Conservation (phyloP, 2,797 vertebrate species). For the Gymnocypris eckloni region DNA sequence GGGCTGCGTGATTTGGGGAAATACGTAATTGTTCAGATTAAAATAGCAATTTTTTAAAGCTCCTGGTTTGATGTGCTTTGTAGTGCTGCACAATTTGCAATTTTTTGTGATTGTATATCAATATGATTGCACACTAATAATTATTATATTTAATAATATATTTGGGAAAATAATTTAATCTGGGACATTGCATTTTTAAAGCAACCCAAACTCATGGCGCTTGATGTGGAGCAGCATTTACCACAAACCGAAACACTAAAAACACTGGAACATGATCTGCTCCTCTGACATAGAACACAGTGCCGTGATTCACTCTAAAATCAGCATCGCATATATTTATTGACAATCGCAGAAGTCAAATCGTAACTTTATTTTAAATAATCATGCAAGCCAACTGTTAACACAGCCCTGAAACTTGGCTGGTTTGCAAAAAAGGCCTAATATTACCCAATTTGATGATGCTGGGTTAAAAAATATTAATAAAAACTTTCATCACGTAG, state of each 20-base stretch:
- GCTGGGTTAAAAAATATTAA: neutral
- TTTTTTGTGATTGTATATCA: neutral
- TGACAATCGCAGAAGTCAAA: neutral
- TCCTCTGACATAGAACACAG: neutral
- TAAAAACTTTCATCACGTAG: neutral
- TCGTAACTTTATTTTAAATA: neutral
- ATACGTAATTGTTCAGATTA: neutral
- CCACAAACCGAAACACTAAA: neutral
- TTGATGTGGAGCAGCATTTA: neutral
- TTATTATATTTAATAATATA: neutral
- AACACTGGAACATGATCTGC: neutral
- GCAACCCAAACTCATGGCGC: neutral
- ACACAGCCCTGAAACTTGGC: neutral
- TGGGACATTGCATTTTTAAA: neutral
- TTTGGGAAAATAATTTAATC: neutral
- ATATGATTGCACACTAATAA: neutral
- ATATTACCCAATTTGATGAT: neutral
- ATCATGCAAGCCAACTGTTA: neutral
- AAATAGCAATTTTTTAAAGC: neutral
- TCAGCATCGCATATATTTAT: neutral
- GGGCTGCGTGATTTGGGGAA: neutral
- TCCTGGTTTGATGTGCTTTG: neutral
- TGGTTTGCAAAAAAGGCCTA: neutral
- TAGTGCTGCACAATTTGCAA: neutral
- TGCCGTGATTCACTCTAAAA: neutral